Conservation (phyloP, 2,113 vertebrate genomes). For the Hylia prasina region DNA sequence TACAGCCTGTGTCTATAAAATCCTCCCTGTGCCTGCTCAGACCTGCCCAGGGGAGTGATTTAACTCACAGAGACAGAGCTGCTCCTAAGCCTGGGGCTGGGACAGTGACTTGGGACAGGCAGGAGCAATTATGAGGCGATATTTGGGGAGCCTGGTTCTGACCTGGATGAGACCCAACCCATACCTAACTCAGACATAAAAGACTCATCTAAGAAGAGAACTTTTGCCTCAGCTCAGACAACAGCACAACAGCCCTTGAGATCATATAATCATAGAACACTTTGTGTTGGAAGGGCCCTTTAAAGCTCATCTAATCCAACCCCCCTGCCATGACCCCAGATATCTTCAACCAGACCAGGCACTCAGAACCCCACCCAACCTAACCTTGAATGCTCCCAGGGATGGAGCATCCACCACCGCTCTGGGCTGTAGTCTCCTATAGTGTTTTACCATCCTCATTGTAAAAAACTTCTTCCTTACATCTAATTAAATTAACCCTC, state of each 20-base stretch:
- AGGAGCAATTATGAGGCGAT: fast-evolving
- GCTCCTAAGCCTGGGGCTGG: not conserved
- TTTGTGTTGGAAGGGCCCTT: not conserved
- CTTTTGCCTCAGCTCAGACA: not conserved
- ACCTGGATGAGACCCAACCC: fast-evolving
- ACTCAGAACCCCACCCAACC: not conserved
- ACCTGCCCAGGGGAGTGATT: not conserved
- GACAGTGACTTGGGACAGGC: not conserved
- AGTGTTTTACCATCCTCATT: not conserved
- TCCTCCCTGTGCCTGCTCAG: not conserved
- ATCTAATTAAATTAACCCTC: not conserved
- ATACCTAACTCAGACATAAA: not conserved
- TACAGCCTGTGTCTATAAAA: not conserved
- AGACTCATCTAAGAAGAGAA: not conserved
- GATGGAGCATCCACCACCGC: not conserved
- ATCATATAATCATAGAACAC: fast-evolving
- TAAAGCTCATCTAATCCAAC: not conserved
- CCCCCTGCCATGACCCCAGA: too few species aligned
- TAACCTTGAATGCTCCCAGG: not conserved
- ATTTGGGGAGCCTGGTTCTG: not conserved
- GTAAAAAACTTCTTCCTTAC: not conserved
- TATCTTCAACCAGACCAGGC: not conserved
- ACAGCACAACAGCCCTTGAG: not conserved
- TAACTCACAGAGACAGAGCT: not conserved
- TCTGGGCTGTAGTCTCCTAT: not conserved